These are phyloP conservation scores for Moxostoma hubbsi DNA, from an alignment of 2,797 vertebrate genomes.

Conservation along the genomic window DNA sequence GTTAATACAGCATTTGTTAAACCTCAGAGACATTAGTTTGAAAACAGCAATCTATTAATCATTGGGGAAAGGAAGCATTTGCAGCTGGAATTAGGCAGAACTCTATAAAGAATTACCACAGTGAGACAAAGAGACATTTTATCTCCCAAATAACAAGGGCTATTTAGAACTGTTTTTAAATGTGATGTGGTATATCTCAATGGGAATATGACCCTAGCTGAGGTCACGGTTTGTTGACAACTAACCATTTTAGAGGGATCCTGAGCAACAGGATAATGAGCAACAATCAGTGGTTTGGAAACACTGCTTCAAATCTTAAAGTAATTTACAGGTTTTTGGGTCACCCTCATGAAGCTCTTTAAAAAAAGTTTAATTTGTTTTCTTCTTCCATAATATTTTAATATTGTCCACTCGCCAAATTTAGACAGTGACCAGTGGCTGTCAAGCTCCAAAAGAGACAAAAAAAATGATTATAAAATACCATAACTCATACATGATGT, in stretches of 20 bases:
- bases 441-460: no score
- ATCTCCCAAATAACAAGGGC: not conserved
- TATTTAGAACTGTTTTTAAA: not conserved
- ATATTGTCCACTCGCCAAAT: no score
- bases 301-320: not conserved
- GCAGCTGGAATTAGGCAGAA: slow-evolving; percentile 64
- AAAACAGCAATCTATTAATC: slow-evolving; percentile 56
- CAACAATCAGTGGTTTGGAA: not conserved
- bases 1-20: slow-evolving; percentile 39
- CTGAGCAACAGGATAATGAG: not conserved
- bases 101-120: not conserved
- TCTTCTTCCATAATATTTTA: no score
- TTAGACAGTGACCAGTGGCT: no score
- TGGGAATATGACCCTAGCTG: no score
- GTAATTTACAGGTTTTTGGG: not conserved
- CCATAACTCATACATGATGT: no score
- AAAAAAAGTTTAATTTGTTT: no score
- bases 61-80: slow-evolving; percentile 56
- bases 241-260: slow-evolving; percentile 1
- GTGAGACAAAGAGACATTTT: not conserved
- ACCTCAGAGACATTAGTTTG: slow-evolving; percentile 34
- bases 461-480: no score
- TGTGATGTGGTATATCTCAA: no score
- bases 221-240: not conserved
- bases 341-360: no score